These are phyloP conservation scores for Metridium senile DNA, from an alignment of 92 coral and sea anemone species.

Conservation along the genomic window DNA sequence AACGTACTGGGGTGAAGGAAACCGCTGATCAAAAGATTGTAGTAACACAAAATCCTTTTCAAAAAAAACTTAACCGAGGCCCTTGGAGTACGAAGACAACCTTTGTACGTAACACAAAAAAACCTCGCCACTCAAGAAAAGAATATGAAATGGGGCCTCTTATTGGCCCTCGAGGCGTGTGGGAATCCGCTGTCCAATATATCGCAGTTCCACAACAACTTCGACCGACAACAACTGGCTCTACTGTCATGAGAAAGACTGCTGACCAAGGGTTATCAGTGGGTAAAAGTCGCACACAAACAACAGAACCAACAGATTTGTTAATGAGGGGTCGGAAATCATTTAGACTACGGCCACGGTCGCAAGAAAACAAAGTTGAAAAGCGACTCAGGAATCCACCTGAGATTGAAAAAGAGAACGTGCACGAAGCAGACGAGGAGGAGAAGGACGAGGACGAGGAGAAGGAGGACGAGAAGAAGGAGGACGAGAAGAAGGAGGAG, in stretches of 20 bases:
- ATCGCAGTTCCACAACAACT: neutral
- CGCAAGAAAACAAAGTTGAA: neutral
- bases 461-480: neutral
- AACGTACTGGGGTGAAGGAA: neutral
- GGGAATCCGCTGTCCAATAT: neutral
- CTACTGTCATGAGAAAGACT: neutral
- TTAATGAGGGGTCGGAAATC: neutral
- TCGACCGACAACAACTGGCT: neutral
- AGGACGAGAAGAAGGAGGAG: conserved; percentile 8
- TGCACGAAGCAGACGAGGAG: neutral
- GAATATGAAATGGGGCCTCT: neutral
- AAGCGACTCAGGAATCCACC: neutral
- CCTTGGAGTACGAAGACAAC: neutral
- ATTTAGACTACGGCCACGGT: neutral
- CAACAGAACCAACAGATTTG: neutral
- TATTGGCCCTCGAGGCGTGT: neutral
- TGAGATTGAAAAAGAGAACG: neutral
- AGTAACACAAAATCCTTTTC: neutral
- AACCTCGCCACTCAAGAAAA: too few species aligned
- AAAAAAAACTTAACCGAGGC: neutral
- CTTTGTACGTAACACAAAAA: too few species aligned
- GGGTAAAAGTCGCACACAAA: neutral
- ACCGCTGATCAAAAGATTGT: too few species aligned
- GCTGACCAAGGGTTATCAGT: neutral
- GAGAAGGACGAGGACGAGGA: neutral